phyloP scores from a whole-genome alignment of 1,140 invertebrate species.

The Andrena cerasifolii region DNA sequence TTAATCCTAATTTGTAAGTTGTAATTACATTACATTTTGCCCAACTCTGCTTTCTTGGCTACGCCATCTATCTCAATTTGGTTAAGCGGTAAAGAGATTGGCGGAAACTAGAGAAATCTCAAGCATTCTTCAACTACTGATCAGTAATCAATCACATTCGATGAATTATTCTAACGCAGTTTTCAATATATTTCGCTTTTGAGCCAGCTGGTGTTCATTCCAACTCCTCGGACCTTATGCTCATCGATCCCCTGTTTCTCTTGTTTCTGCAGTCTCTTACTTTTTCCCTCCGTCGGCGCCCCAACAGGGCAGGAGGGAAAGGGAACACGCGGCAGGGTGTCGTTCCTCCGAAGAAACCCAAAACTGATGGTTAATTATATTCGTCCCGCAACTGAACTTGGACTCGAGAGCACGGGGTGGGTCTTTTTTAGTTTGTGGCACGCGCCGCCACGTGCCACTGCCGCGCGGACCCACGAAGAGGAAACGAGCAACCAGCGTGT shows the following conservation, averaged over 20 bases:
- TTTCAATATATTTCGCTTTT: constrained; percentile 53
- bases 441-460: constrained; percentile 80
- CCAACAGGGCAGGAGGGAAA: not conserved
- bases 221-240: constrained; percentile 6
- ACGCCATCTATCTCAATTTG: no score
- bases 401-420: constrained; percentile 66
- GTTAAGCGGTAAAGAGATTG: no score
- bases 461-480: constrained; percentile 64
- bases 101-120: no score
- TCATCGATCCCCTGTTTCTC: constrained; percentile 36
- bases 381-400: constrained; percentile 73
- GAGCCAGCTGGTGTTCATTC: constrained; percentile 27
- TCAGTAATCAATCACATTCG: no score
- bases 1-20: no score
- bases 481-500: constrained; percentile 73
- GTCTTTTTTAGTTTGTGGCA: constrained; percentile 81
- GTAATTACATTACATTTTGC: no score
- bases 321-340: constrained; percentile 32
- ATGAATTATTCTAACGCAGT: no score
- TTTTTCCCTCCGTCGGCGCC: not conserved
- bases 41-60: no score
- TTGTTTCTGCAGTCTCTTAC: constrained; percentile 6
- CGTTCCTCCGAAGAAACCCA: constrained; percentile 77
- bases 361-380: constrained; percentile 83
- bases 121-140: no score